Conservation (phyloP, 2,797 vertebrate species). For the Coracias cyanogaster region DNA sequence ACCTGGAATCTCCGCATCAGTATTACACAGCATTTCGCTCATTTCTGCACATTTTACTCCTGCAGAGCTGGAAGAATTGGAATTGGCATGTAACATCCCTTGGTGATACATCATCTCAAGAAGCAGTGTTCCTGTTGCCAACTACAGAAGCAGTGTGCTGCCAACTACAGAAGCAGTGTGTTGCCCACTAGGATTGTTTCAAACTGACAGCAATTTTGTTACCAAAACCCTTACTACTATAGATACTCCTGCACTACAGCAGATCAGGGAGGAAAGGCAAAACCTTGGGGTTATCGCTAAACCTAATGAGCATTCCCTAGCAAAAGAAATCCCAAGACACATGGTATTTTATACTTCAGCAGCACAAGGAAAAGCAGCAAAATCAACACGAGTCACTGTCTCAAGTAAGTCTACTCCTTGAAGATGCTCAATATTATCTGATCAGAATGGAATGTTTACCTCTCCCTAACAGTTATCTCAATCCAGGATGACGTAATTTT, state of each 20-base stretch:
- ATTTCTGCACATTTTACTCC: background rate
- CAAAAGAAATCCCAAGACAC: background rate
- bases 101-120: background rate
- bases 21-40: background rate
- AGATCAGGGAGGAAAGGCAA: background rate
- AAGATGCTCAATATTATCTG: background rate
- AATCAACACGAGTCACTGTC: background rate
- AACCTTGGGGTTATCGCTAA: background rate
- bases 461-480: background rate
- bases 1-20: background rate
- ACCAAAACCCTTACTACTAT: background rate
- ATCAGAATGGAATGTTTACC: background rate
- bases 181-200: background rate
- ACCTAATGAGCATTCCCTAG: background rate
- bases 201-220: background rate
- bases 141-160: background rate
- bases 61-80: background rate
- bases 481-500: background rate
- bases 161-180: background rate
- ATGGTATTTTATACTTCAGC: background rate
- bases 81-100: background rate
- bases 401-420: background rate
- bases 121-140: background rate
- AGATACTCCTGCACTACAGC: background rate
- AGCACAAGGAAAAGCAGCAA: background rate